Evolutionary conservation across 2,797 vertebrate species (phyloP).

Genomic region (Channa striata): DNA sequence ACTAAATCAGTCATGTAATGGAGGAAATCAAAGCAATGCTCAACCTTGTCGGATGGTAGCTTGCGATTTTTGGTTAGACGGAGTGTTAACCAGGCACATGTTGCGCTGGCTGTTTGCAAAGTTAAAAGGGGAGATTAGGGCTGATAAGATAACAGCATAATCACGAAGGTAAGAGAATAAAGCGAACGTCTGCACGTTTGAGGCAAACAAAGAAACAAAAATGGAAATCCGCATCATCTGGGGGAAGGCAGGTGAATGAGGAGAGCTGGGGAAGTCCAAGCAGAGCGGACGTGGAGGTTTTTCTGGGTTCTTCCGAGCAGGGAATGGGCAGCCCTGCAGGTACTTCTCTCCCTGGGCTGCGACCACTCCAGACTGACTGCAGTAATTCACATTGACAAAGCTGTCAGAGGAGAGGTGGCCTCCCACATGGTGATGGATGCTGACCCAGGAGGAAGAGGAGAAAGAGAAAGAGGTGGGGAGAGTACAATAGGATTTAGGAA

Average conservation of each 20-base stretch:
- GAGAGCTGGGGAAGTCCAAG: conserved; percentile 29
- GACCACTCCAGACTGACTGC: conserved; percentile 82
- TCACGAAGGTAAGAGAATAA: conserved; percentile 29
- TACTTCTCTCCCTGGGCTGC: conserved; percentile 72
- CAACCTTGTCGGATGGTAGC: conserved; percentile 60
- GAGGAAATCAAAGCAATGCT: conserved; percentile 67
- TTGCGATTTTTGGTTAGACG: conserved; percentile 40
- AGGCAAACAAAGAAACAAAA: background rate
- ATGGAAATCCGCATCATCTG: background rate
- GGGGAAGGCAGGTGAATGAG: background rate
- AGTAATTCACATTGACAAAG: conserved; percentile 90
- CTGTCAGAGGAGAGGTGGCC: conserved; percentile 85
- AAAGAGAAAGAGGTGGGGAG: conserved; percentile 18
- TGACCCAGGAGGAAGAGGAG: conserved; percentile 77
- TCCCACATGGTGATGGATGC: conserved; percentile 85
- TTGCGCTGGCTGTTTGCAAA: conserved; percentile 46
- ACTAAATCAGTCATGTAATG: conserved; percentile 76
- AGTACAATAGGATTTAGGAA: conserved; percentile 37
- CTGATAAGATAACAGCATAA: conserved; percentile 53
- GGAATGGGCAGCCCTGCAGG: conserved; percentile 75
- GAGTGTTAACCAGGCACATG: conserved; percentile 42
- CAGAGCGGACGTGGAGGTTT: conserved; percentile 51
- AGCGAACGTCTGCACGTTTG: conserved; percentile 19
- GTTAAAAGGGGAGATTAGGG: conserved; percentile 58
- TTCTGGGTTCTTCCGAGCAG: conserved; percentile 68